Base-by-base conservation (phyloP, 1,140 invertebrate genomes). In the Brachystomella parvula region DNA sequence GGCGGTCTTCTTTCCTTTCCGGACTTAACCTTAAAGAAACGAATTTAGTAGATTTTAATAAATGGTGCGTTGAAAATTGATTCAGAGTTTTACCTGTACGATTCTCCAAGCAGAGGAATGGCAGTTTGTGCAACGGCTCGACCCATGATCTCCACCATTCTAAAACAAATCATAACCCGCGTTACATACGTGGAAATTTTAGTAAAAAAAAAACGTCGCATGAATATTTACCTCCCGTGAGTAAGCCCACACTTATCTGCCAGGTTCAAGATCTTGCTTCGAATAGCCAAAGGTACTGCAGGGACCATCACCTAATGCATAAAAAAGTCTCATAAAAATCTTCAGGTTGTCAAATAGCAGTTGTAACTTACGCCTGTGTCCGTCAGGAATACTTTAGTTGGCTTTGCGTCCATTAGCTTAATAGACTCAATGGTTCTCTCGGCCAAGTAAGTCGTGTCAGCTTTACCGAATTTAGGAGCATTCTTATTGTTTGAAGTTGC, bases 71-170 rank as follows among this genome's bases (percentile, higher is more conserved):
- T n/a, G 26, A 15, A 12, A 17, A 9, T 17, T 31, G 28, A 57
- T 15, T 63, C 33, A 21, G 24, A 19, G 15, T 33, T 21, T 9
- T 62, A 70, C 64, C 69, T 64, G 47, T 66, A 71, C 17, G 69
- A 56, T 65, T 71, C 64, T 44, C 69, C 69, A 21, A 71, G 47
- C 6, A 71, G 29, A 1, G 69, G 69, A 2, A 71, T 19, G 21
- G 35, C 47, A 32, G 53, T 33, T 44, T 68, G 66, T 26, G 61
- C 69, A 2, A 68, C 66, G 1, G 69, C 57, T 35, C 66, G 31
- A 6, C 66, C 69, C 67, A 71, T 68, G 24, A 63, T 47, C 63
- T 71, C 69, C 1, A 71, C 44, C 35, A 61, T 68, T 57, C 66
- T 67, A 53, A 17, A 66, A 61, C n/a, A 24, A 35, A 63, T 12